Base-by-base conservation (phyloP, 2,888 invertebrate genomes). In the Luffia ferchaultella region DNA sequence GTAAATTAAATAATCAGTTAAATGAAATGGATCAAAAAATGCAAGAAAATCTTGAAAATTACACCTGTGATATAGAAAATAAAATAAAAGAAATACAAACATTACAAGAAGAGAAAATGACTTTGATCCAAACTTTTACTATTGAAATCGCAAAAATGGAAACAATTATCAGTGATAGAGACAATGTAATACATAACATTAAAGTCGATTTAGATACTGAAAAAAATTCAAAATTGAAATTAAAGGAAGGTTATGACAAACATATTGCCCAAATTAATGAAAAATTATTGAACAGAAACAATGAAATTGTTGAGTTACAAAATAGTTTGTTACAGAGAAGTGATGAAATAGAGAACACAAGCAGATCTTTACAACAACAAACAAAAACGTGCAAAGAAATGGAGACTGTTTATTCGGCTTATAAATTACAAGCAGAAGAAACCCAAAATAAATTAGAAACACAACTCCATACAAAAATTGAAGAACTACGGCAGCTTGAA, bases 31-130 rank as follows among this genome's bases (percentile, higher is more conserved):
- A 74, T 54, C 76, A 72, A 53, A 70, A 65, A 45, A 54, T 77
- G 9, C 71, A 64, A 58, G 68, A 72, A 40, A 70, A 67, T 44
- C 63, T 58, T 50, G 68, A 73, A 48, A 64, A 63, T 53, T 68
- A 67, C 2, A 65, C 63, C 50, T 52, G 57, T 47, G 59, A 63
- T 15, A 68, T 76, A 54, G 70, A 77, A 49, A 60, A 63, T 2
- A 76, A 76, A 52, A 62, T 70, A 57, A 57, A 64, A 48, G 77
- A 82, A 55, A 74, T 78, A 54, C 62, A 76, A 64, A 70, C 60
- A 16, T 57, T 79, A 41, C 75, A 78, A 53, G 76, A 79, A 60
- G 77, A 79, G 49, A 78, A 79, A 58, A 41, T 75, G 1, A 70
- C 70, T 1, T 60, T 79, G 16, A 52, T 75, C 12, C 67, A 75